Evolutionary conservation across 2,888 invertebrate species (phyloP).

Genomic region (Xylocampa areola): DNA sequence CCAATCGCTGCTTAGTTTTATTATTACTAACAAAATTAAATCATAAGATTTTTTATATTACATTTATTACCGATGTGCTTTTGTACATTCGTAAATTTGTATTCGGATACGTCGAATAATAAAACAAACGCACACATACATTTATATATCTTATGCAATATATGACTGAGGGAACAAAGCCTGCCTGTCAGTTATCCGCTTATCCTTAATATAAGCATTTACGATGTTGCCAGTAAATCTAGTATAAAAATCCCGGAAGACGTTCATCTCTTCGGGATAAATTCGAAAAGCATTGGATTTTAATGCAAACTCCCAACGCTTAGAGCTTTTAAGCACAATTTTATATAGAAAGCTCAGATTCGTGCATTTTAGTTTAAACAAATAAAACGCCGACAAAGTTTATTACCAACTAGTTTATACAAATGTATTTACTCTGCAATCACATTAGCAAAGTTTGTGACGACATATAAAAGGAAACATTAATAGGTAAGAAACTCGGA

Average conservation of each 20-base stretch:
- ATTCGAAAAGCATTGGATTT: slow-evolving; percentile 39
- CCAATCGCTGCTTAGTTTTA: too few relatives aligned
- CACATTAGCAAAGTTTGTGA: slow-evolving; percentile 11
- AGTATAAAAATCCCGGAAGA: slow-evolving; percentile 33
- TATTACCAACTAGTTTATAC: slow-evolving; percentile 13
- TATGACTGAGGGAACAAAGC: slow-evolving; percentile 22
- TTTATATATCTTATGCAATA: slow-evolving; percentile 8
- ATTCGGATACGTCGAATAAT: neutral
- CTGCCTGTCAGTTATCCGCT: slow-evolving; percentile 27
- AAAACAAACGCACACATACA: slow-evolving; percentile 6
- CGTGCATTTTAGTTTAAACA: slow-evolving; percentile 19
- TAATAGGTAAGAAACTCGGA: slow-evolving; percentile 24
- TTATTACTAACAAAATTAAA: too few relatives aligned
- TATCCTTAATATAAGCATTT: slow-evolving; percentile 42
- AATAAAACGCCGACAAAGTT: slow-evolving; percentile 27
- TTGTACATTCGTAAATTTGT: slow-evolving; percentile 1
- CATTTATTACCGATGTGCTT: neutral
- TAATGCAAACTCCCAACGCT: slow-evolving; percentile 25
- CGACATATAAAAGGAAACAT: slow-evolving; percentile 3
- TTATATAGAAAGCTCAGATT: slow-evolving; percentile 42
- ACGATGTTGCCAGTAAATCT: slow-evolving; percentile 45
- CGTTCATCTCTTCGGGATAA: slow-evolving; percentile 36
- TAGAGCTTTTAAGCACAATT: slow-evolving; percentile 34
- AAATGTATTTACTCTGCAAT: slow-evolving; percentile 1
- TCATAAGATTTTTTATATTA: too few relatives aligned